phyloP scores from a whole-genome alignment of 2,113 vertebrate genomes.

The Eretmodus cyanostictus region DNA sequence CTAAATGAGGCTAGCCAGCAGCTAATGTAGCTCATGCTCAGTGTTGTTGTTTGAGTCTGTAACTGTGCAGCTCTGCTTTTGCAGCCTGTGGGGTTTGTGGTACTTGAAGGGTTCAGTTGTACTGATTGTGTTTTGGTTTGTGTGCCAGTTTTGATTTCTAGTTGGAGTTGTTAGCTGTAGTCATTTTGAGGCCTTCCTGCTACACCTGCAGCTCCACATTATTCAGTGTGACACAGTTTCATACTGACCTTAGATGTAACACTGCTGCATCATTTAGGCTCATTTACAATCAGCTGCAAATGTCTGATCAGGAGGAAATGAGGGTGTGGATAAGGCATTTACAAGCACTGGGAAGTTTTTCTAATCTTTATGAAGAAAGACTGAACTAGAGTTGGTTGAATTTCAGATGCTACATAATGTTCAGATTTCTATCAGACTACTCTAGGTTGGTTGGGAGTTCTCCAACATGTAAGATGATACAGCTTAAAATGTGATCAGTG shows the following conservation, averaged over 20 bases:
- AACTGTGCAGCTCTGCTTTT: neutral
- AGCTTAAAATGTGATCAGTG: fast-evolving
- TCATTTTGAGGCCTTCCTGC: neutral
- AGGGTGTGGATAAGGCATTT: fast-evolving
- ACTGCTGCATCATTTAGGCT: fast-evolving
- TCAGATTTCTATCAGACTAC: fast-evolving
- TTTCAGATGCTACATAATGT: fast-evolving
- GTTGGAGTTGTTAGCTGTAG: neutral
- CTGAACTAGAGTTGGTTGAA: neutral
- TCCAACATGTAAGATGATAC: fast-evolving
- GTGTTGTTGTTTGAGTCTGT: fast-evolving
- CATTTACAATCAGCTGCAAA: fast-evolving
- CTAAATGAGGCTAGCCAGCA: fast-evolving
- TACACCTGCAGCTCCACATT: fast-evolving
- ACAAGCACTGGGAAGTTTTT: fast-evolving
- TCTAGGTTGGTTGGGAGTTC: fast-evolving
- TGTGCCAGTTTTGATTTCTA: fast-evolving
- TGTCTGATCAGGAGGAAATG: fast-evolving
- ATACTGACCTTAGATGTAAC: fast-evolving
- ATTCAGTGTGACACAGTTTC: neutral
- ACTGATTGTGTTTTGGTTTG: fast-evolving
- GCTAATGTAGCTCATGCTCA: fast-evolving
- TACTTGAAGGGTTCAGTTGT: fast-evolving
- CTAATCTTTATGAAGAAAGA: fast-evolving
- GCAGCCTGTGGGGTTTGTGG: fast-evolving